A percentile compares a stretch with the other conserved stretches of the same genome.
Conservation (phyloP, 2,888 invertebrate genomes). For the Melanargia galathea region DNA sequence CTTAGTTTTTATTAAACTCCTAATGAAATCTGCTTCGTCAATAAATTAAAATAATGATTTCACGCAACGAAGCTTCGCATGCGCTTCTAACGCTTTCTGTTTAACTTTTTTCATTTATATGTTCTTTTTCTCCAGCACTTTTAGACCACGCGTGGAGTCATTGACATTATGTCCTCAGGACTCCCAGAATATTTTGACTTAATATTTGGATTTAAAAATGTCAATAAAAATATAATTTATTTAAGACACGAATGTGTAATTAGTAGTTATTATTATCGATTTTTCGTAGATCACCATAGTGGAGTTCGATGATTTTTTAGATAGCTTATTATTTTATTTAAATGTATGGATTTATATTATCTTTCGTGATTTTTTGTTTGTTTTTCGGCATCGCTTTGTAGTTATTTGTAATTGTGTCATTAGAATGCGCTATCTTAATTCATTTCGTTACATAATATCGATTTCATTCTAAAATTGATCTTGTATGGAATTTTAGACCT, state of each 20-base stretch:
- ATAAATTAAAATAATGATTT: not conserved
- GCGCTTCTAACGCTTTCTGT: slow-evolving; percentile 29
- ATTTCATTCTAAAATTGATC: not conserved
- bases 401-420: slow-evolving; percentile 10
- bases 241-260: not conserved
- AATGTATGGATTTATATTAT: not conserved
- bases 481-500: not conserved
- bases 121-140: slow-evolving; percentile 28
- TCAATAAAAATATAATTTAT: not conserved
- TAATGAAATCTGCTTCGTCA: not conserved
- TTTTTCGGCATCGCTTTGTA: slow-evolving; percentile 25
- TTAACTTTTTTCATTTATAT: slow-evolving; percentile 24
- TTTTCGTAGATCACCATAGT: slow-evolving; percentile 3
- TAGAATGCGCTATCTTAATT: slow-evolving; percentile 1
- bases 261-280: too few relatives aligned
- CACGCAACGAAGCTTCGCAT: slow-evolving; percentile 18
- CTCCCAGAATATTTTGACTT: slow-evolving; percentile 52
- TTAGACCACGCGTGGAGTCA: slow-evolving; percentile 51
- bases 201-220: slow-evolving; percentile 25
- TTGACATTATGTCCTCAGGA: slow-evolving; percentile 75
- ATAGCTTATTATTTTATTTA: not conserved
- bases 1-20: not conserved
- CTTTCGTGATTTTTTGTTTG: slow-evolving; percentile 20
- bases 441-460: not conserved
- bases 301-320: not conserved